Evolutionary conservation across 2,797 vertebrate species (phyloP).

Genomic region (Crypturellus tataupa): DNA sequence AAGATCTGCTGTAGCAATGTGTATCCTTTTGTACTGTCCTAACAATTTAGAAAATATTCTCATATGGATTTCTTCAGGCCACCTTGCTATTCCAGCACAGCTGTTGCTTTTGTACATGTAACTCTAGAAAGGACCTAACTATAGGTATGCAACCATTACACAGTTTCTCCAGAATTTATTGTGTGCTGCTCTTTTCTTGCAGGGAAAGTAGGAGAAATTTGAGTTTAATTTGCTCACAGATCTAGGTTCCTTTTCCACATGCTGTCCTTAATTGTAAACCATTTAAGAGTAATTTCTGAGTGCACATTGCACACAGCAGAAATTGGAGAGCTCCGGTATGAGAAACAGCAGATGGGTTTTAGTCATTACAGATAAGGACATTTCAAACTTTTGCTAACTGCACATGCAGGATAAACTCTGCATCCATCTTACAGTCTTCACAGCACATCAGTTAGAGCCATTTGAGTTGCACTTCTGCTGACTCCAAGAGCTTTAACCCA

Average conservation of each 20-base stretch:
- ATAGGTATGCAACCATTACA: neutral
- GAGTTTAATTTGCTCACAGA: neutral
- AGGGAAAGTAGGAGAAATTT: neutral
- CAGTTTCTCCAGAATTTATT: neutral
- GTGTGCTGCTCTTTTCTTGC: neutral
- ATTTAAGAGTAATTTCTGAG: neutral
- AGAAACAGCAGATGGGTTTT: neutral
- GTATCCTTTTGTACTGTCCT: neutral
- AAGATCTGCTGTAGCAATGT: neutral
- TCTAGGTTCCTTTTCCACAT: neutral
- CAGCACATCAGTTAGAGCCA: neutral
- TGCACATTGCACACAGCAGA: neutral
- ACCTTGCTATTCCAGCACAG: neutral
- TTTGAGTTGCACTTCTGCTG: conserved; percentile 42
- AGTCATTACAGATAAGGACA: neutral
- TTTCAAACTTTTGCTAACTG: neutral
- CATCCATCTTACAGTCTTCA: neutral
- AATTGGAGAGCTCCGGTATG: neutral
- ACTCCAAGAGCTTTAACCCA: conserved; percentile 48
- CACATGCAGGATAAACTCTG: neutral
- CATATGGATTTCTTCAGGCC: neutral
- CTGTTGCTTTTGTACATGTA: neutral
- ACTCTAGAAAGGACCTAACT: neutral
- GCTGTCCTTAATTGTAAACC: accelerated
- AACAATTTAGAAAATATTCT: neutral